Base-by-base conservation (phyloP, 2,888 invertebrate species). In the Nineta flava region DNA sequence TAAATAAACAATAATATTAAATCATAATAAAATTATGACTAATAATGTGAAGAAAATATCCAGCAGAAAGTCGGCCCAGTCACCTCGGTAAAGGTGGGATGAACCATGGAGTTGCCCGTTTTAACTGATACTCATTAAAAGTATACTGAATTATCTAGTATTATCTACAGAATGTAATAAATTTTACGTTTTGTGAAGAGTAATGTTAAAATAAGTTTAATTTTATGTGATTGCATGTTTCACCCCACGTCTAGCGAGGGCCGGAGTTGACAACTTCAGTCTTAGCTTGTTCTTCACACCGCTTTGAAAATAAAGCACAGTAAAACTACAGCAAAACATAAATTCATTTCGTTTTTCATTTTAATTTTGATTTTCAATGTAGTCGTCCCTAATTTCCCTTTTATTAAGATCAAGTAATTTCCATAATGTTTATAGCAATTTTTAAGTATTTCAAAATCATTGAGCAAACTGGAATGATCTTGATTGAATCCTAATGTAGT, bases 271-370 rank as follows among this genome's bases (percentile, higher is more conserved):
- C 67, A 66, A 66, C 63, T 64, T 66, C 65, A 64, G 59, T 64
- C 67, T 65, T 68, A 69, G 68, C 68, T 68, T 59, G 67, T 65
- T 65, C 61, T 58, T 65, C 66, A 68, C 68, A 67, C 68, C 67
- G 64, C 62, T 64, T 62, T 65, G 64, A 65, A 63, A 53, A 21
- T 17, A 48, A 53, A 45, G 51, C 56, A 54, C 55, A 54, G 54
- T 53, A 52, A 48, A 53, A 56, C 57, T 53, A 53, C 55, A 53
- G 55, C 53, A 49, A 51, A 26, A 26, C 26, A 26, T 26, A 7
- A 26, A 26, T 26, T 26, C 26, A 26, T 26, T 26, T 26, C 26
- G 26, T 26, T 26, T 26, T 26, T 26, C 7, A 26, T 26, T 26
- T 6, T 1, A 26, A 26, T 26, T 26, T 26, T 26, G 26, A 26